Percentiles rank a stretch among this genome's conserved stretches.
phyloP scores from a whole-genome alignment of 2,113 vertebrate species.

The Poeciliopsis prolifica region DNA sequence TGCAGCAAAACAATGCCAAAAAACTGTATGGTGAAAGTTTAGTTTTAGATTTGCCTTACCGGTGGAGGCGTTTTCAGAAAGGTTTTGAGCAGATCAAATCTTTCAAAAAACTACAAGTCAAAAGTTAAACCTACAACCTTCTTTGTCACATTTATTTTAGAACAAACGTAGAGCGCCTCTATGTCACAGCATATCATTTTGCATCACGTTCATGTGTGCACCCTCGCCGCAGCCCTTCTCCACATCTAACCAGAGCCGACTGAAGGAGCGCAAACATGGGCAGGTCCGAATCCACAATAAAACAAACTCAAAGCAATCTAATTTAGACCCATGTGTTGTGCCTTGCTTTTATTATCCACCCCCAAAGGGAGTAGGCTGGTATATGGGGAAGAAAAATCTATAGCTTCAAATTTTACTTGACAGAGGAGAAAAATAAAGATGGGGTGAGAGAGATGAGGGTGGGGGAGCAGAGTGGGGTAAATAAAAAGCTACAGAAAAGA shows the following conservation, averaged over 20 bases:
- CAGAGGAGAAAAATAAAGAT: slow-evolving; percentile 49
- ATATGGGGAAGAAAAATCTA: slow-evolving; percentile 31
- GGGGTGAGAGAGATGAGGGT: not conserved
- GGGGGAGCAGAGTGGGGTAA: slow-evolving; percentile 19
- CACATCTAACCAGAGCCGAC: not conserved
- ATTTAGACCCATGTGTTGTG: slow-evolving; percentile 43
- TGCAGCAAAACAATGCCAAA: not conserved
- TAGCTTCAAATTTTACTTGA: slow-evolving; percentile 32
- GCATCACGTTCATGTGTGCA: not conserved
- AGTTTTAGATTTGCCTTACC: too few species aligned
- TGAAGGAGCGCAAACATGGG: slow-evolving; percentile 6
- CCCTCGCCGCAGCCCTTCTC: not conserved
- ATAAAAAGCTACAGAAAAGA: slow-evolving; percentile 19
- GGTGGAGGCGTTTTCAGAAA: too few species aligned
- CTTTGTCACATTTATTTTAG: not conserved
- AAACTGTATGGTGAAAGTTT: too few species aligned
- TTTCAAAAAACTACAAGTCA: too few species aligned
- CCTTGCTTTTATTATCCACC: slow-evolving; percentile 51
- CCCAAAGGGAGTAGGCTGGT: slow-evolving; percentile 17
- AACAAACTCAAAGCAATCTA: slow-evolving; percentile 42
- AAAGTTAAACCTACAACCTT: not conserved
- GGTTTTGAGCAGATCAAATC: too few species aligned
- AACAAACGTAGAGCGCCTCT: not conserved
- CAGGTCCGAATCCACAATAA: slow-evolving; percentile 29
- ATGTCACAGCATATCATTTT: slow-evolving; percentile 4